Evolutionary conservation across 2,888 invertebrate species (phyloP).

Genomic region (Mythimna albipuncta): DNA sequence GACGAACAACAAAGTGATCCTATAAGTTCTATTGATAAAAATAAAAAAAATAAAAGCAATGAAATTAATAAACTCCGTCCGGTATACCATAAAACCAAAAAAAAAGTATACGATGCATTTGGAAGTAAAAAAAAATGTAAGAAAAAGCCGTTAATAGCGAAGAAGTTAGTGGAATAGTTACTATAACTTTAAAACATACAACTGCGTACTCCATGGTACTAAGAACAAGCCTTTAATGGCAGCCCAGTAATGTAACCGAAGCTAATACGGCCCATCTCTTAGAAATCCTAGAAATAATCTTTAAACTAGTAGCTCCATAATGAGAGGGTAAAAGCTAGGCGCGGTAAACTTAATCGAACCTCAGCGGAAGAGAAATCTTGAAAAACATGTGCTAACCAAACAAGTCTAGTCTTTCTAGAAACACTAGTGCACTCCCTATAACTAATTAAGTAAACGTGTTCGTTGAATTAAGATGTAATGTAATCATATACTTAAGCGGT

Average conservation of each 20-base stretch:
- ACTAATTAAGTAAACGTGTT: slow-evolving; percentile 30
- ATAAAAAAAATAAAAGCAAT: too few species aligned
- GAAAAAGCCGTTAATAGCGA: too few species aligned
- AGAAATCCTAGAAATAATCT: slow-evolving; percentile 41
- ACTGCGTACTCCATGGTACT: not conserved
- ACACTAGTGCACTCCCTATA: slow-evolving; percentile 18
- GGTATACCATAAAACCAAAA: not conserved
- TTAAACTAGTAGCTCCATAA: slow-evolving; percentile 43
- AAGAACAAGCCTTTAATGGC: not conserved
- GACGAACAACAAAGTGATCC: too few species aligned
- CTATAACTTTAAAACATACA: not conserved
- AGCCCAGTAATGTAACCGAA: not conserved
- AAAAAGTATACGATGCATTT: not conserved
- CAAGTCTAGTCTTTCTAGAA: slow-evolving; percentile 55
- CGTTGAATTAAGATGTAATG: not conserved
- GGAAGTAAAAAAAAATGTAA: too few species aligned
- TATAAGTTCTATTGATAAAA: too few species aligned
- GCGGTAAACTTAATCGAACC: slow-evolving; percentile 55
- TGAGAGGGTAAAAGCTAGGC: slow-evolving; percentile 54
- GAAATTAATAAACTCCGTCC: not conserved
- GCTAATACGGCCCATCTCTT: slow-evolving; percentile 32
- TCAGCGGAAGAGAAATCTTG: slow-evolving; percentile 74
- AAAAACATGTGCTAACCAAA: slow-evolving; percentile 65
- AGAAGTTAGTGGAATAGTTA: too few species aligned
- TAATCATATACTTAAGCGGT: not conserved